Evolutionary conservation across 2,113 vertebrate genomes (phyloP).

Genomic region (Bungarus multicinctus): DNA sequence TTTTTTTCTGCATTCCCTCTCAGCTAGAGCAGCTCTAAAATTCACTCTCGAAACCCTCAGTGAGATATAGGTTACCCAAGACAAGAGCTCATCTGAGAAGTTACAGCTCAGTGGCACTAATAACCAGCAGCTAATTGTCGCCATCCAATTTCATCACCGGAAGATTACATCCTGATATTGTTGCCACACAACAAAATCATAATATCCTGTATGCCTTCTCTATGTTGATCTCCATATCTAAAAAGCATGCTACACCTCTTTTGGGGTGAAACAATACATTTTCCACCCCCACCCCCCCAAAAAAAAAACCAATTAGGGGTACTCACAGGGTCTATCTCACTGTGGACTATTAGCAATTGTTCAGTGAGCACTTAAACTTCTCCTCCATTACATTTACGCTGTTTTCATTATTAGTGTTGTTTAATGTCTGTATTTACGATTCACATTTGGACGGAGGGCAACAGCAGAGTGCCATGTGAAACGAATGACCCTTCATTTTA

Average conservation of each 20-base stretch:
- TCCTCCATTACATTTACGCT: not conserved
- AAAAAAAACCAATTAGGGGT: not conserved
- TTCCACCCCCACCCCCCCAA: too few relatives aligned
- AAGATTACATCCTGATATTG: not conserved
- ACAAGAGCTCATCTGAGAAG: not conserved
- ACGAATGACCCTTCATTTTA: conserved; percentile 38
- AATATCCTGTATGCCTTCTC: not conserved
- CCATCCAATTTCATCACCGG: not conserved
- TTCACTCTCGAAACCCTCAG: not conserved
- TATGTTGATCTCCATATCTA: not conserved
- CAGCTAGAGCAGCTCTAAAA: not conserved
- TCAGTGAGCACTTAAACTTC: not conserved
- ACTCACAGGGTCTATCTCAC: not conserved
- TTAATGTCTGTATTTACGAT: conserved; percentile 54
- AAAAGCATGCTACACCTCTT: not conserved
- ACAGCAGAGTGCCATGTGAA: not conserved
- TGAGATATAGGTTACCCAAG: not conserved
- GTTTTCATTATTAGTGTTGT: conserved; percentile 39
- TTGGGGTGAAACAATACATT: not conserved
- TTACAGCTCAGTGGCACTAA: not conserved
- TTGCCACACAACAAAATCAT: too few relatives aligned
- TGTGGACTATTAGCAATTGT: not conserved
- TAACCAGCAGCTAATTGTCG: not conserved
- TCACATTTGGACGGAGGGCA: conserved; percentile 31
- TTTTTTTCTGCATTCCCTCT: not conserved